A percentile compares a stretch with the other conserved stretches of the same genome.
Conservation (phyloP, 2,888 invertebrate species). For the Chironomus riparius region DNA sequence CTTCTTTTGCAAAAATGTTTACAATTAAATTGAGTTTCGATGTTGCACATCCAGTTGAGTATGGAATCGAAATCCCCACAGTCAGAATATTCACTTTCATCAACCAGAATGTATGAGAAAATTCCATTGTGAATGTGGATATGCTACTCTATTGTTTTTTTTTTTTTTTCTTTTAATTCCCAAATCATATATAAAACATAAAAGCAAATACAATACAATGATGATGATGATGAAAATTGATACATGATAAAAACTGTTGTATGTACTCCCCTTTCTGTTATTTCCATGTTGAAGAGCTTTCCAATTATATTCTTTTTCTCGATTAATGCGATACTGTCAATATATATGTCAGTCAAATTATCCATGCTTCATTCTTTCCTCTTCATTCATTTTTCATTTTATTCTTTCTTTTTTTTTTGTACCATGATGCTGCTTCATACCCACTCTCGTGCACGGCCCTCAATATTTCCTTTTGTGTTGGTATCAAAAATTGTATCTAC, state of each 20-base stretch:
- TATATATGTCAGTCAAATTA: constrained; percentile 24
- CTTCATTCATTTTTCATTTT: constrained; percentile 6
- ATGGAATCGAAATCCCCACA: neutral
- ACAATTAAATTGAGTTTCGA: neutral
- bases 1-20: neutral
- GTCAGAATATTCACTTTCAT: neutral
- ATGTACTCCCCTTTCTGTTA: neutral
- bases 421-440: neutral
- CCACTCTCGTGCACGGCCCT: too few relatives aligned
- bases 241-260: neutral
- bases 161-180: too few relatives aligned
- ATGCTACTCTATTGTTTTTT: too few relatives aligned
- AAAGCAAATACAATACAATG: too few relatives aligned
- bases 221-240: neutral
- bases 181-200: too few relatives aligned
- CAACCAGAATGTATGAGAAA: too few relatives aligned
- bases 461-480: neutral
- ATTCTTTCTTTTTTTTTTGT: neutral
- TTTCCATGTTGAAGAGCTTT: constrained; percentile 5
- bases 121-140: too few relatives aligned
- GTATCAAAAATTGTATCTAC: too few relatives aligned
- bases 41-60: neutral
- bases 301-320: constrained; percentile 21
- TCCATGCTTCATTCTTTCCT: constrained; percentile 6
- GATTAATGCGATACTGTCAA: constrained; percentile 26